A percentile compares a stretch with the other conserved stretches of the same genome.
Evolutionary conservation across 2,888 invertebrate genomes (phyloP).

Genomic region (Arctia plantaginis): DNA sequence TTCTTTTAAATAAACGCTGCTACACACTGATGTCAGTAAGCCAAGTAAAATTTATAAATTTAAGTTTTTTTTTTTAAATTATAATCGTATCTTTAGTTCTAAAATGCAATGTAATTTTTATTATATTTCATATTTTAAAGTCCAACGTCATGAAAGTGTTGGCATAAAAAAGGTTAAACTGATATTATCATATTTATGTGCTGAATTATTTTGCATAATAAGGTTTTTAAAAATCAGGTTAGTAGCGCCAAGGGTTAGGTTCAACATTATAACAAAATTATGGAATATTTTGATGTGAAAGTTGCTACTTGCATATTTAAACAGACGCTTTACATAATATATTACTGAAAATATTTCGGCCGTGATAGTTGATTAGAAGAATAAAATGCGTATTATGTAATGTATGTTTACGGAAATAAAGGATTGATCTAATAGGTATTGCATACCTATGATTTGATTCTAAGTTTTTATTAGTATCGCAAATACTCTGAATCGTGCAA

Average conservation of each 20-base stretch:
- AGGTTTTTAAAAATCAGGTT: slow-evolving; percentile 11
- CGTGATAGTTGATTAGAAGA: neutral
- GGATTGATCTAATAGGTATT: too few species aligned
- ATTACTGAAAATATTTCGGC: too few species aligned
- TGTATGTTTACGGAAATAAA: too few species aligned
- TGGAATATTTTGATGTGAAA: neutral
- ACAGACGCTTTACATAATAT: neutral
- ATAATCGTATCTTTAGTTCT: neutral
- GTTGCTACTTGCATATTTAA: neutral
- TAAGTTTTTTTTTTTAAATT: neutral
- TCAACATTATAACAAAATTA: neutral
- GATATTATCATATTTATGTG: slow-evolving; percentile 18
- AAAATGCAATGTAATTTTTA: slow-evolving; percentile 12
- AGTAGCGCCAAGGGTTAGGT: neutral
- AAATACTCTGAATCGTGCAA: too few species aligned
- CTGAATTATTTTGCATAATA: slow-evolving; percentile 27
- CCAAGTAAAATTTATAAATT: too few species aligned
- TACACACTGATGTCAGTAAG: too few species aligned
- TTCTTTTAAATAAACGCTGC: too few species aligned
- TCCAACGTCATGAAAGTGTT: slow-evolving; percentile 28
- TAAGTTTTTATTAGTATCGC: neutral
- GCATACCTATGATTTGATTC: neutral
- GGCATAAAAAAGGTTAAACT: slow-evolving; percentile 20
- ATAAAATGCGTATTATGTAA: too few species aligned
- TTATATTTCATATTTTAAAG: slow-evolving; percentile 29